Conservation (phyloP, 2,113 vertebrate genomes). For the Solea senegalensis region DNA sequence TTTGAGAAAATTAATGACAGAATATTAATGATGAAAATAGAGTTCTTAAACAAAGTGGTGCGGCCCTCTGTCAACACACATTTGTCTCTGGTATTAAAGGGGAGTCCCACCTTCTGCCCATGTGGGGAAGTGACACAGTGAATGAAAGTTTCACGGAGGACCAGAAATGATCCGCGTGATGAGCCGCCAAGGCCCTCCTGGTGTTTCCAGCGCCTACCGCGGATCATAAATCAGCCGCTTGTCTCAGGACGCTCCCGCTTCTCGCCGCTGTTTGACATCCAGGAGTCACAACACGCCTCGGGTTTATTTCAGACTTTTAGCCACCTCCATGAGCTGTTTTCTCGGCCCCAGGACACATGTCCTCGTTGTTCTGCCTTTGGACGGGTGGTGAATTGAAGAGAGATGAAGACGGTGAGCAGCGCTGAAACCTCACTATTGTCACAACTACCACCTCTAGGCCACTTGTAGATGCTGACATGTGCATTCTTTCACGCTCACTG, state of each 20-base stretch:
- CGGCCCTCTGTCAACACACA: too few species aligned
- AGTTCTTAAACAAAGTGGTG: too few species aligned
- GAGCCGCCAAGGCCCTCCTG: too few species aligned
- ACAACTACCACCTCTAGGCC: constrained; percentile 75
- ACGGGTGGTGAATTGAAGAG: not conserved
- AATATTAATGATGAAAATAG: too few species aligned
- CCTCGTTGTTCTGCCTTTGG: constrained; percentile 23
- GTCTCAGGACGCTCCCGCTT: too few species aligned
- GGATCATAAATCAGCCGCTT: not conserved
- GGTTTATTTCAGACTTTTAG: constrained; percentile 45
- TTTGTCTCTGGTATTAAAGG: not conserved
- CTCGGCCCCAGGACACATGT: constrained; percentile 35
- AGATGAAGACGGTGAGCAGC: not conserved
- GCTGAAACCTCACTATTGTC: constrained; percentile 73
- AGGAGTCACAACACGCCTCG: constrained; percentile 59
- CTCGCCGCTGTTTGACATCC: constrained; percentile 64
- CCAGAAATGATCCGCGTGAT: not conserved
- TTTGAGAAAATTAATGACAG: too few species aligned
- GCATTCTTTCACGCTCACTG: constrained; percentile 77
- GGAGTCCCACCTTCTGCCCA: constrained; percentile 40
- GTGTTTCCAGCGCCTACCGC: too few species aligned
- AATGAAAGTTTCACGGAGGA: constrained; percentile 8
- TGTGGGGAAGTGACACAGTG: constrained; percentile 14
- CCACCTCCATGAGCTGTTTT: constrained; percentile 40
- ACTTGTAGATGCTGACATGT: constrained; percentile 73